phyloP scores from a whole-genome alignment of 2,797 vertebrate genomes.

The Cryptoblepharus egeriae region DNA sequence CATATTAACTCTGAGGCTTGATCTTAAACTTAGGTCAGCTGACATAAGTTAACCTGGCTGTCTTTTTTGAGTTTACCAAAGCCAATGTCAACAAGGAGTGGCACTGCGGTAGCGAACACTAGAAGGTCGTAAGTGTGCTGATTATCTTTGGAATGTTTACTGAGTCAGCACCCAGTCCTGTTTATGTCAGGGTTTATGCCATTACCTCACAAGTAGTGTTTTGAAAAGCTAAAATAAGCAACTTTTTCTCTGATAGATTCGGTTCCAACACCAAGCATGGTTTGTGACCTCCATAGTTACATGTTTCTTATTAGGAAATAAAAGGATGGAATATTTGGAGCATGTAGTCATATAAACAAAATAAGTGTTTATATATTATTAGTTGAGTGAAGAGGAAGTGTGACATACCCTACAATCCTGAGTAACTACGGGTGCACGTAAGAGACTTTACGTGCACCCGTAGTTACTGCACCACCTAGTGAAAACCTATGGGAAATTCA shows the following conservation, averaged over 20 bases:
- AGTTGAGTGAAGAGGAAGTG: too few relatives aligned
- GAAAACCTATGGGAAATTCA: too few relatives aligned
- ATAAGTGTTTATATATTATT: too few relatives aligned
- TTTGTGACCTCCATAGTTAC: not conserved
- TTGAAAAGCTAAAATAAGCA: conserved; percentile 47
- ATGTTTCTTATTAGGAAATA: too few relatives aligned
- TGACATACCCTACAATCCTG: too few relatives aligned
- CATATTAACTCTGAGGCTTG: conserved; percentile 25
- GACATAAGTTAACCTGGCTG: conserved; percentile 44
- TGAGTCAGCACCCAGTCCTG: conserved; percentile 42
- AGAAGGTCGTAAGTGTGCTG: conserved; percentile 35
- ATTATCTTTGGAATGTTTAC: conserved; percentile 54
- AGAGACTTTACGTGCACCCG: too few relatives aligned
- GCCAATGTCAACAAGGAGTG: conserved; percentile 42
- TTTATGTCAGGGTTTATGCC: conserved; percentile 53
- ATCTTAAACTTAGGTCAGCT: conserved; percentile 45
- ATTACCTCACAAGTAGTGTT: conserved; percentile 38
- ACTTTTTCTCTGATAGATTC: not conserved
- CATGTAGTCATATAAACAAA: too few relatives aligned
- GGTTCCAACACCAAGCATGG: conserved; percentile 22
- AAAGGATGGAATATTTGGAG: too few relatives aligned
- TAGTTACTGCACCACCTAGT: too few relatives aligned
- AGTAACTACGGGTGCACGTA: too few relatives aligned
- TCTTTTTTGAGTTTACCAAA: conserved; percentile 46
- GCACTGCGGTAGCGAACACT: conserved; percentile 23